Conservation (phyloP, 2,888 invertebrate genomes). For the Phrixothrix hirtus region DNA sequence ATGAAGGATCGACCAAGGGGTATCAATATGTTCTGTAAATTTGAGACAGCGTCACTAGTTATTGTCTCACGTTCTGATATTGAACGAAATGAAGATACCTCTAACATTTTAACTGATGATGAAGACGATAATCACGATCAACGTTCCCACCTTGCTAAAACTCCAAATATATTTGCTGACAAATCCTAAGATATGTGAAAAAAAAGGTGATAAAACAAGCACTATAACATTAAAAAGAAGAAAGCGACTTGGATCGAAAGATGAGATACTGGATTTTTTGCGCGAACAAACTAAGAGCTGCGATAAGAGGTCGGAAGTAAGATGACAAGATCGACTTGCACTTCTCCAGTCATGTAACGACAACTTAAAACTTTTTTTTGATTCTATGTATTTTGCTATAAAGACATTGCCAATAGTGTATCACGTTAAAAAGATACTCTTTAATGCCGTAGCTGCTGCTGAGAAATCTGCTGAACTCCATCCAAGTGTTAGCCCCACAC, state of each 20-base stretch:
- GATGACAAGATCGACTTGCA: no score
- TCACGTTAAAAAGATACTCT: not conserved
- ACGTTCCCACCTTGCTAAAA: not conserved
- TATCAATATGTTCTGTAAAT: not conserved
- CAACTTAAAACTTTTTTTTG: not conserved
- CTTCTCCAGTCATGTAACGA: not conserved
- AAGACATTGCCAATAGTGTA: not conserved
- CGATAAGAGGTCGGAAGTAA: not conserved
- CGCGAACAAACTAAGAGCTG: not conserved
- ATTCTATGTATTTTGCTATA: not conserved
- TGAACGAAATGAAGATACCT: not conserved
- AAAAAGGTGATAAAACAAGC: not conserved
- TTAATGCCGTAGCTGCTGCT: not conserved
- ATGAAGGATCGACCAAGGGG: conserved; percentile 1
- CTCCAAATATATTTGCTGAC: not conserved
- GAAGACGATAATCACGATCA: not conserved
- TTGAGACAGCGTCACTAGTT: not conserved
- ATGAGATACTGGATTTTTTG: not conserved
- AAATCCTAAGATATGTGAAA: not conserved
- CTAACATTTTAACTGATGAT: not conserved
- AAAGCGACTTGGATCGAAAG: not conserved
- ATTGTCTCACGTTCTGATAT: not conserved
- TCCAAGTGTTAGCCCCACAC: not conserved
- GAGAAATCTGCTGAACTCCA: not conserved
- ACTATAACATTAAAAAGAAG: not conserved